These are phyloP conservation scores for Drosophila sulfurigaster DNA, from an alignment of 1,140 invertebrate species.

Conservation along the genomic window DNA sequence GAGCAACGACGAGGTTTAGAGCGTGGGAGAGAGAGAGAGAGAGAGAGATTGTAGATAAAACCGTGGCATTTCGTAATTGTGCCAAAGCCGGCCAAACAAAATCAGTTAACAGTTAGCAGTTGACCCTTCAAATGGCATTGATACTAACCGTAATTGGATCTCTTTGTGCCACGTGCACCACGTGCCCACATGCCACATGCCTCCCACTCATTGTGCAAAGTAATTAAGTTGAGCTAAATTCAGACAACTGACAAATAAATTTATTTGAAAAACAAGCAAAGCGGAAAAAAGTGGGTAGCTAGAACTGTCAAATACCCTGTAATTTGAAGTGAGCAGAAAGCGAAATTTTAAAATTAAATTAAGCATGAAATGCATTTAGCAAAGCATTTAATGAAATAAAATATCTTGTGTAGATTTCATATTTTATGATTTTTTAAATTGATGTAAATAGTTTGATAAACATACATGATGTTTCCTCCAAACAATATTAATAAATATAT, in stretches of 20 bases:
- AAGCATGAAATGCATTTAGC: too few relatives aligned
- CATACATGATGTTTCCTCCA: too few relatives aligned
- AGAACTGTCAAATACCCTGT: not conserved
- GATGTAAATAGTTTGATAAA: too few relatives aligned
- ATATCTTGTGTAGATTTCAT: too few relatives aligned
- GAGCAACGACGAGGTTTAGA: too few relatives aligned
- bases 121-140: slow-evolving; percentile 37
- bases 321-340: not conserved
- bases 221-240: slow-evolving; percentile 42
- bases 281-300: not conserved
- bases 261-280: slow-evolving; percentile 5
- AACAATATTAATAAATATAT: too few relatives aligned
- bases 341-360: too few relatives aligned
- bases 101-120: slow-evolving; percentile 36
- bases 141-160: slow-evolving; percentile 45
- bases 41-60: slow-evolving; percentile 8
- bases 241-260: slow-evolving; percentile 28
- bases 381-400: too few relatives aligned
- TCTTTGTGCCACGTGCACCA: slow-evolving; percentile 31
- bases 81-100: slow-evolving; percentile 31
- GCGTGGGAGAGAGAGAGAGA: too few relatives aligned
- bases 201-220: slow-evolving; percentile 18
- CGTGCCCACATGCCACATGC: slow-evolving; percentile 14
- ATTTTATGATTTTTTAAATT: too few relatives aligned
- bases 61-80: slow-evolving; percentile 19